Conservation (phyloP, 2,113 vertebrate genomes). For the Aix galericulata region DNA sequence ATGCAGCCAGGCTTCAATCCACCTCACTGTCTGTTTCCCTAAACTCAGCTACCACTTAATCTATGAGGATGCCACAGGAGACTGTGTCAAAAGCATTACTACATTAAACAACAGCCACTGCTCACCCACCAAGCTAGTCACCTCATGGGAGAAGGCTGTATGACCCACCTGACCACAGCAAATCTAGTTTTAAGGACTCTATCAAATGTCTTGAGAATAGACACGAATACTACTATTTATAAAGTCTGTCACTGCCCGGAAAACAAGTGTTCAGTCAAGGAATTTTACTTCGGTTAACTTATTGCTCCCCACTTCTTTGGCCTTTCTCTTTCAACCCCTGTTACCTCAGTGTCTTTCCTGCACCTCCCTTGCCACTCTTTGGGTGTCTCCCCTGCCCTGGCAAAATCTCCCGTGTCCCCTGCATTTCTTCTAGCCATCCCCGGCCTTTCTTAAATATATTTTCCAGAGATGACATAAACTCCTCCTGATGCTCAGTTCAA, state of each 20-base stretch:
- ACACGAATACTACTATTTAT: not conserved
- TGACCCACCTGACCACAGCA: not conserved
- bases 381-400: too few relatives aligned
- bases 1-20: not conserved
- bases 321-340: too few relatives aligned
- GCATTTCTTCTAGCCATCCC: too few relatives aligned
- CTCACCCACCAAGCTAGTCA: not conserved
- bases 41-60: not conserved
- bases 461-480: too few relatives aligned
- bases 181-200: not conserved
- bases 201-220: not conserved
- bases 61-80: not conserved
- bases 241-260: not conserved
- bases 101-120: not conserved
- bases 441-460: too few relatives aligned
- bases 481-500: too few relatives aligned
- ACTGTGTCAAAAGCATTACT: not conserved
- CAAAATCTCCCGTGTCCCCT: too few relatives aligned
- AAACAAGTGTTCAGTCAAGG: rapidly evolving
- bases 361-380: too few relatives aligned
- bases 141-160: not conserved
- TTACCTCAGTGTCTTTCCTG: too few relatives aligned
- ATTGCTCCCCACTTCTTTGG: too few relatives aligned
- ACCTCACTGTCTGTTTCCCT: not conserved
- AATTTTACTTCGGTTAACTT: not conserved